Conservation (phyloP, 2,113 vertebrate genomes). For the Silurus glanis region DNA sequence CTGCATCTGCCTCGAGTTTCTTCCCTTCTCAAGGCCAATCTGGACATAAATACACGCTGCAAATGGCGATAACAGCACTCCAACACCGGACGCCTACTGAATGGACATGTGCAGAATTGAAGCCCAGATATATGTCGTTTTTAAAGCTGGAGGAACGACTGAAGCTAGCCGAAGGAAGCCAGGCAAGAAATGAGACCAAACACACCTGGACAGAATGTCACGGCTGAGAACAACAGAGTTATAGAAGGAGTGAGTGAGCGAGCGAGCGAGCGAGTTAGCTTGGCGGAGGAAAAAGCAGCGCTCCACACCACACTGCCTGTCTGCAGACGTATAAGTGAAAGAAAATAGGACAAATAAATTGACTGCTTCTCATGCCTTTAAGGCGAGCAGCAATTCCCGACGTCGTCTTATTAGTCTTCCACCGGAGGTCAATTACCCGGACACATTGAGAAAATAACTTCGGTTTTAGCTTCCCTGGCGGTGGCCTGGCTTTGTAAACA, state of each 20-base stretch:
- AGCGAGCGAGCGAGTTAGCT: neutral
- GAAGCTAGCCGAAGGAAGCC: neutral
- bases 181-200: slow-evolving; percentile 13
- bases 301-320: neutral
- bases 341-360: slow-evolving; percentile 50
- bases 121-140: neutral
- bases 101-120: neutral
- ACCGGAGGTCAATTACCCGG: slow-evolving; percentile 48
- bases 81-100: neutral
- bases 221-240: neutral
- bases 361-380: slow-evolving; percentile 34
- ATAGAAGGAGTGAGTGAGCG: neutral
- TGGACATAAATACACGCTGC: neutral
- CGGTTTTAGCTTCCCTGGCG: slow-evolving; percentile 45
- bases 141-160: neutral
- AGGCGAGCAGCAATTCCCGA: slow-evolving; percentile 8
- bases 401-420: slow-evolving; percentile 37
- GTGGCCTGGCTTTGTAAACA: slow-evolving; percentile 42
- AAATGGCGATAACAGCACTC: neutral
- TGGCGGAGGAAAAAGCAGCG: slow-evolving; percentile 1
- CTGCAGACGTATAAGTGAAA: slow-evolving; percentile 29
- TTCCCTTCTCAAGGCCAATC: neutral
- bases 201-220: slow-evolving; percentile 15
- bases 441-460: slow-evolving; percentile 46
- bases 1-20: neutral